Evolutionary conservation across 2,113 vertebrate species (phyloP).

Genomic region (sheep (Ovis aries)): ARS-UI_Ramb_v3.0 NC_056054.1:81328001-81328500

Average conservation of each 20-base stretch:
- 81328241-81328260: not conserved
- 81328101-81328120: not conserved
- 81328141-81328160: not conserved
- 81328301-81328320: not conserved
- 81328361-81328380: not conserved
- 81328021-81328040: not conserved
- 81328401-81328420: not conserved
- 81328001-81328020: accelerated
- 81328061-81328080: not conserved
- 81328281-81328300: not conserved
- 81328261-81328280: not conserved
- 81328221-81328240: not conserved
- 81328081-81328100: not conserved
- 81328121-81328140: not conserved
- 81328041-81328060: not conserved
- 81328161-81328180: not conserved
- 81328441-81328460: not conserved
- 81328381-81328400: not conserved
- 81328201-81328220: not conserved
- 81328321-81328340: not conserved
- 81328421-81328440: not conserved
- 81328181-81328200: not conserved
- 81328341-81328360: not conserved
- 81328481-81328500: not conserved
- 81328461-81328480: not conserved